Evolutionary conservation across 2,113 vertebrate species (phyloP), one percentile per base, ranked within the genome.

Genomic region (Corythaixoides concolor): DNA sequence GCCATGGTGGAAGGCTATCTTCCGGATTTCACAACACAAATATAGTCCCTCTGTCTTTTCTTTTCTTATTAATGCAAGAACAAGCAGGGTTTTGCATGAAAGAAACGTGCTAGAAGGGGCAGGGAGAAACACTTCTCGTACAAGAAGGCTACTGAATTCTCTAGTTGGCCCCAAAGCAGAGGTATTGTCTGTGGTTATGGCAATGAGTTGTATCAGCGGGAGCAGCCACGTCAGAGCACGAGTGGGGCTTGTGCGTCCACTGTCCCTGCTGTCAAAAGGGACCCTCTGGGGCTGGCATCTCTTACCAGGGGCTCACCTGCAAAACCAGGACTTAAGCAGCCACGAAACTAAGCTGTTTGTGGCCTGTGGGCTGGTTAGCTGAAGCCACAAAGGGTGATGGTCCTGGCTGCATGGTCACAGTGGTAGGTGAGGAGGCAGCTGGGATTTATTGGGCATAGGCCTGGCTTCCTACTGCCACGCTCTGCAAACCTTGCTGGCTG

Each of bases 211-310:
- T 26, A 8, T 19, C 20, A 18, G 5, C 33, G 14, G 39, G 55
- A 41, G 56, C 21, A 63, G 69, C 33, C 9, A 3, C 0, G 5
- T n/a, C 23, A 14, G 60, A 62, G 13, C 27, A 1, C 0, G 55
- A 63, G 26, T 2, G 27, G 67, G 35, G 68, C 62, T 85, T 33
- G 47, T 62, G 32, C 60, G 56, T 43, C 64, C 45, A 27, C 52
- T 60, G 63, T 7, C 45, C 33, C 67, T 37, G 68, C 55, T 39
- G 17, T 7, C 20, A 33, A 4, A 20, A 50, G 41, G 10, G n/a
- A 49, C 47, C 11, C 19, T n/a, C 62, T 49, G 53, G 63, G 41
- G 50, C 37, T 45, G 21, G 45, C 41, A n/a, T 11, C 74, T 28
- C 39, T 20, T 30, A 27, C n/a, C 47, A 35, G 28, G 33, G 53